Evolutionary conservation across 2,888 invertebrate genomes (phyloP).

Genomic region (Villa cingulata): DNA sequence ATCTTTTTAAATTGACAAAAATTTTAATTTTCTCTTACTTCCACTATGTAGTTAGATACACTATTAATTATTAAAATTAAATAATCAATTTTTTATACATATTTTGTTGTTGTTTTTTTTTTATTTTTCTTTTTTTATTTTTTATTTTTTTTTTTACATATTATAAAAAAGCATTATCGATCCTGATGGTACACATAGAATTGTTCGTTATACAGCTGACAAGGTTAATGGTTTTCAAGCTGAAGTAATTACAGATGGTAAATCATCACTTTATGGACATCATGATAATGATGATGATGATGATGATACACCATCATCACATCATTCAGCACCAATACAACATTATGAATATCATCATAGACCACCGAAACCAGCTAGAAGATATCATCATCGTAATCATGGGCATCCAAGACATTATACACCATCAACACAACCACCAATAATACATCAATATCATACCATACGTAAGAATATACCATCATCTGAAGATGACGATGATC

Average conservation of each 20-base stretch:
- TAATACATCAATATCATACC: too few species aligned
- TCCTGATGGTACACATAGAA: slow-evolving; percentile 57
- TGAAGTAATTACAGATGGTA: slow-evolving; percentile 31
- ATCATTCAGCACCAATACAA: not conserved
- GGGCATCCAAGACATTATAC: not conserved
- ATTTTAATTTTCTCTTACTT: too few species aligned
- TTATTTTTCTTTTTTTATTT: slow-evolving; percentile 1
- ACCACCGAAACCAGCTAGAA: not conserved
- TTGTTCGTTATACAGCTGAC: slow-evolving; percentile 62
- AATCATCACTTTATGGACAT: slow-evolving; percentile 26
- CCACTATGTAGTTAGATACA: not conserved
- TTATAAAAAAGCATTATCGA: slow-evolving; percentile 44
- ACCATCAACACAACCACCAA: not conserved
- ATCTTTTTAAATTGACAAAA: too few species aligned
- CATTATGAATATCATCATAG: not conserved
- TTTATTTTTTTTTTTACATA: not conserved
- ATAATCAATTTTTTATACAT: too few species aligned
- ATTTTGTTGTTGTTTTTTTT: too few species aligned
- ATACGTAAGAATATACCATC: too few species aligned
- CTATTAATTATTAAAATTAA: not conserved
- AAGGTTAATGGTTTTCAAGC: slow-evolving; percentile 60
- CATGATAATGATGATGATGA: slow-evolving; percentile 2
- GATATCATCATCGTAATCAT: not conserved
- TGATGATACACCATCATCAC: not conserved
- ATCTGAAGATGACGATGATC: slow-evolving; percentile 1